phyloP scores from a whole-genome alignment of 2,888 invertebrate genomes.

The Emmelina monodactyla region DNA sequence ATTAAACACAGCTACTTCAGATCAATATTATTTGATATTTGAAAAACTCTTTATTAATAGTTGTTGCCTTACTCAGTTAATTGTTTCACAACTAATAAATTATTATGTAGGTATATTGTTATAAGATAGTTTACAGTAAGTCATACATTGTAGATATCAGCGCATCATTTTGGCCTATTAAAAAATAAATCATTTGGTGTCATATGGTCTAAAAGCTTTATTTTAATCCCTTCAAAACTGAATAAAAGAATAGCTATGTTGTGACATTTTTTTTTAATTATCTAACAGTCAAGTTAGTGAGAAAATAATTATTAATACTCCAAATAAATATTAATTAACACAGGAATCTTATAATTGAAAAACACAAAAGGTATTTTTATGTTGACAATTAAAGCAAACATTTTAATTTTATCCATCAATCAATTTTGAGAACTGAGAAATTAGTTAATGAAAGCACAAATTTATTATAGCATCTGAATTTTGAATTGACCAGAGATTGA shows the following conservation, averaged over 20 bases:
- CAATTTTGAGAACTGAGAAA: too few species aligned
- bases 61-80: constrained; percentile 66
- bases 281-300: not conserved
- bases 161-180: constrained; percentile 64
- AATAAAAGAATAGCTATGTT: not conserved
- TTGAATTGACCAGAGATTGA: too few species aligned
- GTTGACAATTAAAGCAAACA: too few species aligned
- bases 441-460: too few species aligned
- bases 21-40: too few species aligned
- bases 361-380: too few species aligned
- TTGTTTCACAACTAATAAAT: constrained; percentile 56
- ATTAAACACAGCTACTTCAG: too few species aligned
- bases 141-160: constrained; percentile 62
- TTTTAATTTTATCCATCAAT: too few species aligned
- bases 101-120: constrained; percentile 45
- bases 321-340: not conserved
- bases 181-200: constrained; percentile 65
- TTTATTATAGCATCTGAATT: too few species aligned
- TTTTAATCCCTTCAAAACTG: constrained; percentile 8
- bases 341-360: too few species aligned
- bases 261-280: constrained; percentile 3
- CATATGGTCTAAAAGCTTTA: constrained; percentile 36
- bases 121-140: constrained; percentile 51
- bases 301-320: not conserved
- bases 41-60: constrained; percentile 58